Conservation (phyloP, 2,888 invertebrate species). For the Eupithecia dodoneata region DNA sequence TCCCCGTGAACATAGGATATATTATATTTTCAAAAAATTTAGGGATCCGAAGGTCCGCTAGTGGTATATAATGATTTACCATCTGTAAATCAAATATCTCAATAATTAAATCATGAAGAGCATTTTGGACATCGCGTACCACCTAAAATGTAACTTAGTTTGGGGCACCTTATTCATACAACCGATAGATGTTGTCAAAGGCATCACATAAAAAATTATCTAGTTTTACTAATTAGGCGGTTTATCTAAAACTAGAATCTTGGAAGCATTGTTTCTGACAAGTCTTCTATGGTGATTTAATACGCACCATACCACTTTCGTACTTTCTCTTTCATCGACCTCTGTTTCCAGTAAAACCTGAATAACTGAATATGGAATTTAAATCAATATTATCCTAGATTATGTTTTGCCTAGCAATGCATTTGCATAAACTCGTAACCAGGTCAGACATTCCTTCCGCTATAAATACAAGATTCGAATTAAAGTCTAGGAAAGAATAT, state of each 20-base stretch:
- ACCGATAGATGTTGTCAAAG: too few species aligned
- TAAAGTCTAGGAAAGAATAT: neutral
- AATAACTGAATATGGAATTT: neutral
- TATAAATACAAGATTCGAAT: neutral
- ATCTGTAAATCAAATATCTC: too few species aligned
- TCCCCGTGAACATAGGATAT: too few species aligned
- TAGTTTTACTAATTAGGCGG: too few species aligned
- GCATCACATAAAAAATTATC: too few species aligned
- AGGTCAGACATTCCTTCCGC: slow-evolving; percentile 7
- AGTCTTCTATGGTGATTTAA: neutral
- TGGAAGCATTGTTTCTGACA: neutral
- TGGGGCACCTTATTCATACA: too few species aligned
- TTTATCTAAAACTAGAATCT: neutral
- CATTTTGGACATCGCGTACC: too few species aligned
- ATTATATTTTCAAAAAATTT: too few species aligned
- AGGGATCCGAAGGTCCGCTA: too few species aligned
- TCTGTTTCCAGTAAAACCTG: neutral
- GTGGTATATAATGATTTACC: too few species aligned
- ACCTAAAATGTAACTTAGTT: too few species aligned
- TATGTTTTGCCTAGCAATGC: neutral
- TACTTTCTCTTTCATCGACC: neutral
- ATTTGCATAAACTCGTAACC: slow-evolving; percentile 7
- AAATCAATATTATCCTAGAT: neutral
- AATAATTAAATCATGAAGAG: too few species aligned
- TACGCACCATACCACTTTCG: neutral